Evolutionary conservation across 2,888 invertebrate species (phyloP), one percentile per base, ranked within the genome.

Genomic region (Leptopilina myrica): DNA sequence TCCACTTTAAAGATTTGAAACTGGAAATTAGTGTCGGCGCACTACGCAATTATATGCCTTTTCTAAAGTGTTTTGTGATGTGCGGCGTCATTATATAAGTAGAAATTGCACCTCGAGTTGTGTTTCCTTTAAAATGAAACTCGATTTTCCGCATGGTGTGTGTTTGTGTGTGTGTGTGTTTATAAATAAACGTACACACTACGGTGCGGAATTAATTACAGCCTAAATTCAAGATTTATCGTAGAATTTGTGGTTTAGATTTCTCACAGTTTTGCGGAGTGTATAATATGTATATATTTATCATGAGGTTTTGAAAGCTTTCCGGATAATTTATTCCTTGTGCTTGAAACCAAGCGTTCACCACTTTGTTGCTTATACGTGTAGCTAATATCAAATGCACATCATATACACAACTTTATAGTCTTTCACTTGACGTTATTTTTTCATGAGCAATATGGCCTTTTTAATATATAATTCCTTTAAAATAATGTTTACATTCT

Each of bases 151-250:
- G 73, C n/a, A 56, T 56, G 33, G n/a, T 33, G 33, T 33, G 33
- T 33, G n/a, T 33, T 2, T 33, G 33, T 33, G 33, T 33, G 3
- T 33, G 3, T 33, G 3, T 33, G 5, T 7, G 33, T 8, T 20
- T 20, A 20, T 20, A 20, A 20, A 20, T 20, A 20, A 20, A 11
- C 33, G 8, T 7, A 53, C 3, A 11, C 33, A 9, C 67, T 20
- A 20, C n/a, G 56, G 56, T 33, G 53, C 14, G 56, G 73, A 26
- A 73, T 73, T 73, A 73, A 73, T 56, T 56, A 56, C 73, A 56
- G 26, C 56, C 73, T 73, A 56, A 73, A 73, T 14, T 73, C 56
- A 9, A 73, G 56, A 73, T 56, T 73, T 73, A 56, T 73, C 56
- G 73, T 9, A 5, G 15, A 33, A 73, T 56, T 73, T 53, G 53